These are phyloP conservation scores for Drosophila incognita DNA, from an alignment of 2,888 invertebrate genomes.

Conservation along the genomic window DNA sequence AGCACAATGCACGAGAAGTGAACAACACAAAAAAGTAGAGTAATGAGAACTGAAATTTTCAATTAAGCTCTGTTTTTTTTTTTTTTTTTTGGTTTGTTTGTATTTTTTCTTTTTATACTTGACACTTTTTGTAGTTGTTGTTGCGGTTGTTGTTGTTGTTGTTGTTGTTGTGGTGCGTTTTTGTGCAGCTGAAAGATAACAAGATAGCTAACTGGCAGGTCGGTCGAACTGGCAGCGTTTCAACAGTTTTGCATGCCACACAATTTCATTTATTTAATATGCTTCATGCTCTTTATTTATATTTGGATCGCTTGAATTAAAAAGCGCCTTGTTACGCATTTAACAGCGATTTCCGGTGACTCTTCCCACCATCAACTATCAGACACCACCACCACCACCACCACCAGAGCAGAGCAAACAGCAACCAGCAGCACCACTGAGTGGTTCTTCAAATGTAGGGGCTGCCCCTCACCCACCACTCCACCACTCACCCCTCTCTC, in stretches of 20 bases:
- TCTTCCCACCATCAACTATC: slow-evolving; percentile 8
- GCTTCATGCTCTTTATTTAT: slow-evolving; percentile 52
- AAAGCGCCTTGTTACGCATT: slow-evolving; percentile 80
- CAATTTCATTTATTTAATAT: slow-evolving; percentile 76
- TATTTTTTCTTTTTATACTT: slow-evolving; percentile 16
- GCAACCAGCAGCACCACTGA: not conserved
- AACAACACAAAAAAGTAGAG: slow-evolving; percentile 13
- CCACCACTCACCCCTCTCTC: not conserved
- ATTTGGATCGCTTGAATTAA: slow-evolving; percentile 74
- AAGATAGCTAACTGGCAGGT: slow-evolving; percentile 36
- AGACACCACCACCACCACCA: not conserved
- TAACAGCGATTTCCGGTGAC: slow-evolving; percentile 73
- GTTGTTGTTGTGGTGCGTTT: slow-evolving; percentile 2
- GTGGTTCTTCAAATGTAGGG: slow-evolving; percentile 8
- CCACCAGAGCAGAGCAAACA: not conserved
- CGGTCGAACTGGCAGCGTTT: slow-evolving; percentile 33
- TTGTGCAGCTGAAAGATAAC: slow-evolving; percentile 15
- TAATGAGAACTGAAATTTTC: slow-evolving; percentile 52
- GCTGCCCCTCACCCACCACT: not conserved
- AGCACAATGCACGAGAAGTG: slow-evolving; percentile 7
- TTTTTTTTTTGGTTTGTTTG: not conserved
- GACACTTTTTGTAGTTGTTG: slow-evolving; percentile 38
- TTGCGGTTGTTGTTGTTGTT: not conserved
- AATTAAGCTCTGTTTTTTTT: slow-evolving; percentile 59
- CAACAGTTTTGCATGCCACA: slow-evolving; percentile 73